Percentiles rank a stretch among this genome's conserved stretches.
Evolutionary conservation across 2,888 invertebrate genomes (phyloP).

Genomic region (Onthophagus sagittarius): DNA sequence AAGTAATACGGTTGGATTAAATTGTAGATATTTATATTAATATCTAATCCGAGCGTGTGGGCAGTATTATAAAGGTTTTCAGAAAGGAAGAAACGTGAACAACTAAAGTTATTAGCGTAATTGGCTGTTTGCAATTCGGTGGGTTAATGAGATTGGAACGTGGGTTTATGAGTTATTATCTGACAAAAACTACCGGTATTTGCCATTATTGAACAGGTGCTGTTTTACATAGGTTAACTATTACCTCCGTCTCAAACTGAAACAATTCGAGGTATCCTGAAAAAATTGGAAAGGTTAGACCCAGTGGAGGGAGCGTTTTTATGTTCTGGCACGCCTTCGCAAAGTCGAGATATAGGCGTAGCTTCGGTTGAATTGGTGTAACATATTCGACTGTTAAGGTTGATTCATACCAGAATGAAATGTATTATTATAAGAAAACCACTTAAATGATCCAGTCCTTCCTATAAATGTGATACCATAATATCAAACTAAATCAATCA

Average conservation of each 20-base stretch:
- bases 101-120: neutral
- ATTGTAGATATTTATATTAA: no score
- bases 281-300: neutral
- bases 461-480: neutral
- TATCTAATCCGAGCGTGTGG: neutral
- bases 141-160: neutral
- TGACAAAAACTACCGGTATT: neutral
- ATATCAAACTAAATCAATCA: neutral
- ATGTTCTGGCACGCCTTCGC: neutral
- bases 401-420: neutral
- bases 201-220: neutral
- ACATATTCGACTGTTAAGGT: neutral
- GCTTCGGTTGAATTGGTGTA: neutral
- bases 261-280: neutral
- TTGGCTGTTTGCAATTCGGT: neutral
- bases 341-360: neutral
- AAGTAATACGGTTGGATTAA: no score
- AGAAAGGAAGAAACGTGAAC: neutral
- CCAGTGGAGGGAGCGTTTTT: neutral
- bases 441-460: neutral
- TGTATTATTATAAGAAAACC: no score
- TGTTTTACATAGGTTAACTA: neutral
- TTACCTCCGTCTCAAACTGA: neutral
- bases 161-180: neutral
- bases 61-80: neutral